Conservation (phyloP, 2,797 vertebrate species). For the Thripadectes ignobilis region DNA sequence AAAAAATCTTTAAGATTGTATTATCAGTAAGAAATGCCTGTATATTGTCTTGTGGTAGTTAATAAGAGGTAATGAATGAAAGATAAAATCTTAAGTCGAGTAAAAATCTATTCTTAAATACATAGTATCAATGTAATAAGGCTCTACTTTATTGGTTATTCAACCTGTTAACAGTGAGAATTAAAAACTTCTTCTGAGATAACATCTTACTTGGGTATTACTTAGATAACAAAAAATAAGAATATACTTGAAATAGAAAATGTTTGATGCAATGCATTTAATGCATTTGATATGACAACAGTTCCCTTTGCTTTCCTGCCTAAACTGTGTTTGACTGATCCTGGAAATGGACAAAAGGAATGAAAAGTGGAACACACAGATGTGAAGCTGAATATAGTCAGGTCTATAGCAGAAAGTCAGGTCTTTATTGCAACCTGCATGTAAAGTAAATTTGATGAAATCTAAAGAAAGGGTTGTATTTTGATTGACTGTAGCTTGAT, state of each 20-base stretch:
- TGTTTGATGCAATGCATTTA: background rate
- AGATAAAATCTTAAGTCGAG: background rate
- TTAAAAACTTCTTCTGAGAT: background rate
- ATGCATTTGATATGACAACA: background rate
- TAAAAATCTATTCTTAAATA: background rate
- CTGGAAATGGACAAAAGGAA: background rate
- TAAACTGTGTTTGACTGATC: background rate
- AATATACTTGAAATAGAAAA: background rate
- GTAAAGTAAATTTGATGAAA: background rate
- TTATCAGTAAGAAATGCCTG: background rate
- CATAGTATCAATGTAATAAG: background rate
- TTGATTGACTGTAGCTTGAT: background rate
- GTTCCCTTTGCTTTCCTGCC: background rate
- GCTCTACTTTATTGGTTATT: background rate
- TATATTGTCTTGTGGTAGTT: background rate
- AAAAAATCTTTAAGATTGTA: background rate
- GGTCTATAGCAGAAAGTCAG: background rate
- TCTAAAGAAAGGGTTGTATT: background rate
- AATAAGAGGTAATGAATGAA: background rate
- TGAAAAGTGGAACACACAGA: background rate
- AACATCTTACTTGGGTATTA: background rate
- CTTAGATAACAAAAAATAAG: background rate
- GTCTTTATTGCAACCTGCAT: background rate
- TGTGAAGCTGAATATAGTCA: background rate
- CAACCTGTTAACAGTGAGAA: background rate